Evolutionary conservation across 2,888 invertebrate genomes (phyloP), one percentile per base, ranked within the genome.

Genomic region (Zonitis immaculata): DNA sequence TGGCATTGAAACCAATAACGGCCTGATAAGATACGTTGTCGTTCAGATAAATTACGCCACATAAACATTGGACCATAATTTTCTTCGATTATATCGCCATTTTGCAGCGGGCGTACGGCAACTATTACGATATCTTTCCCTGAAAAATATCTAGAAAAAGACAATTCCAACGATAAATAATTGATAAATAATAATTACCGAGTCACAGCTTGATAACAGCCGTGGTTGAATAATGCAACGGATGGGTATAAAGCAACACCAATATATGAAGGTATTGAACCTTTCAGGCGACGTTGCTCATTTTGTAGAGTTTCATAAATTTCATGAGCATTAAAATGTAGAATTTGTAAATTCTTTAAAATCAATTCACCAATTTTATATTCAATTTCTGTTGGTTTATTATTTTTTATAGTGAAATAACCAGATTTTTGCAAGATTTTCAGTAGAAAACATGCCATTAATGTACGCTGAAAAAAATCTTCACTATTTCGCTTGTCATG

Each of bases 251-350:
- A 77, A 0, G 85, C 90, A 1, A 89, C 85, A 0, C 87, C 87
- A 12, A 85, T 77, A 66, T 85, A 83, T 1, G 79, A 67, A 0
- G 79, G 74, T 65, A 80, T 82, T 18, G 82, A 79, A 1, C 79
- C 79, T 22, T 73, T 77, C 65, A 77, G 77, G 58, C 70, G 66
- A 48, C 80, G 79, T 51, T 82, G 79, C 1, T 73, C 69, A 5
- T 47, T 53, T 1, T 81, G 75, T 6, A 82, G 67, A 0, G 85
- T 87, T 68, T 89, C 88, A 63, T 83, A 87, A 30, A 92, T 83
- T 76, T 91, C 91, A 67, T 92, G 91, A 0, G 91, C 91, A 70
- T 92, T 92, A 73, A 91, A 92, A 70, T 91, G 91, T 11, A 91
- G 74, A 47, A 89, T 78, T 73, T 90, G 88, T 8, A 91, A 77